Evolutionary conservation across 2,113 vertebrate species (phyloP).

Genomic region (Halichoerus grypus): DNA sequence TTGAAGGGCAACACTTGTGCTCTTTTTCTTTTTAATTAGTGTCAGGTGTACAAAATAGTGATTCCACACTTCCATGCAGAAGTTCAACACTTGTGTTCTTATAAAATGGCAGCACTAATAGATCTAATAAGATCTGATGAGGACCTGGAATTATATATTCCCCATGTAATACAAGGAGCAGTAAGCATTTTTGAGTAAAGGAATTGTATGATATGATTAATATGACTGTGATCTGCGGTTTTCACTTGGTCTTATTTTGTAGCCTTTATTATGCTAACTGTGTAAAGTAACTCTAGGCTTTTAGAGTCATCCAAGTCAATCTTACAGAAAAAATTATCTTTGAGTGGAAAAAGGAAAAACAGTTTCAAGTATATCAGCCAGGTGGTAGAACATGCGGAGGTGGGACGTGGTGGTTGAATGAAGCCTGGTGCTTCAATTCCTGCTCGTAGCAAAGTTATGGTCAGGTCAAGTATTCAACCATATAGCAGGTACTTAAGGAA

Average conservation of each 20-base stretch:
- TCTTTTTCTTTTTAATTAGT: not conserved
- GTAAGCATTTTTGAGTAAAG: not conserved
- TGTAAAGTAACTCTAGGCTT: not conserved
- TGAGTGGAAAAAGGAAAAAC: not conserved
- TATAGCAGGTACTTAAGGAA: not conserved
- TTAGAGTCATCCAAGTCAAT: not conserved
- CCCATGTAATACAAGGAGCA: not conserved
- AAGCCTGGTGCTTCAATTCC: not conserved
- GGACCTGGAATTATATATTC: not conserved
- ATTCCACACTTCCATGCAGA: not conserved
- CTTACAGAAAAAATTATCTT: not conserved
- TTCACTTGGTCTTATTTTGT: not conserved
- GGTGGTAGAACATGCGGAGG: not conserved
- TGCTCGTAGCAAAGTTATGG: not conserved
- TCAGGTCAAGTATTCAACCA: not conserved
- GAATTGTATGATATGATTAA: not conserved
- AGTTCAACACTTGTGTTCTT: not conserved
- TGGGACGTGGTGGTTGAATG: accelerated
- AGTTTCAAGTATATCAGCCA: not conserved
- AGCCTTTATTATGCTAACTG: not conserved
- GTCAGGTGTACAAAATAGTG: not conserved
- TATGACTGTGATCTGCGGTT: not conserved
- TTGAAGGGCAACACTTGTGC: not conserved
- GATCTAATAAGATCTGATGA: not conserved
- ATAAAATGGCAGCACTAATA: not conserved